A percentile compares a stretch with the other conserved stretches of the same genome.
Evolutionary conservation across 2,888 invertebrate species (phyloP).

Genomic region (Nymphalis urticae): DNA sequence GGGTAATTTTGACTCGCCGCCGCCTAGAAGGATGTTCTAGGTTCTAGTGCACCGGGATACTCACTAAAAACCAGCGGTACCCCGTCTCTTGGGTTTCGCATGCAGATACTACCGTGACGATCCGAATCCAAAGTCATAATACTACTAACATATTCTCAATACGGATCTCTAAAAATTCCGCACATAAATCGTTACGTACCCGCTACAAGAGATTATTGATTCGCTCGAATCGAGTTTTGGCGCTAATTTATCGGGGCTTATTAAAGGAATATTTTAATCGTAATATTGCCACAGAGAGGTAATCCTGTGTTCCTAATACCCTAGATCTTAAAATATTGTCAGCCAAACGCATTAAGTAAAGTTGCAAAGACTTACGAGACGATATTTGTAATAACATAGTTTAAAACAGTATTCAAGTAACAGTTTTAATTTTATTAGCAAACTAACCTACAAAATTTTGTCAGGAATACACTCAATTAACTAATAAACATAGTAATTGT

Average conservation of each 20-base stretch:
- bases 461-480: too few relatives aligned
- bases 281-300: not conserved
- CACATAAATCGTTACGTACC: not conserved
- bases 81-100: too few relatives aligned
- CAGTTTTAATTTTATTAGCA: not conserved
- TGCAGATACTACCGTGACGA: too few relatives aligned
- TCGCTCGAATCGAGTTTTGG: constrained; percentile 9
- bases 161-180: not conserved
- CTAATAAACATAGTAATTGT: too few relatives aligned
- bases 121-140: too few relatives aligned
- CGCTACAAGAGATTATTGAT: constrained; percentile 11
- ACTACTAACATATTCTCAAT: too few relatives aligned
- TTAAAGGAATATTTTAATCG: not conserved
- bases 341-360: not conserved
- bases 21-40: too few relatives aligned
- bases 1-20: too few relatives aligned
- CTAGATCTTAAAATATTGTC: constrained; percentile 28
- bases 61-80: too few relatives aligned
- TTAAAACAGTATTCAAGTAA: constrained; percentile 11
- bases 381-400: constrained; percentile 6
- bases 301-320: not conserved
- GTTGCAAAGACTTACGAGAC: not conserved
- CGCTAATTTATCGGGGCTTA: constrained; percentile 16
- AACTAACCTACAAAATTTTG: not conserved
- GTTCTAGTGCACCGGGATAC: too few relatives aligned